Percentiles rank a stretch among this genome's conserved stretches.
These are phyloP conservation scores for Geopemphigus sp. DNA, from an alignment of 1,140 invertebrate genomes.

Conservation along the genomic window DNA sequence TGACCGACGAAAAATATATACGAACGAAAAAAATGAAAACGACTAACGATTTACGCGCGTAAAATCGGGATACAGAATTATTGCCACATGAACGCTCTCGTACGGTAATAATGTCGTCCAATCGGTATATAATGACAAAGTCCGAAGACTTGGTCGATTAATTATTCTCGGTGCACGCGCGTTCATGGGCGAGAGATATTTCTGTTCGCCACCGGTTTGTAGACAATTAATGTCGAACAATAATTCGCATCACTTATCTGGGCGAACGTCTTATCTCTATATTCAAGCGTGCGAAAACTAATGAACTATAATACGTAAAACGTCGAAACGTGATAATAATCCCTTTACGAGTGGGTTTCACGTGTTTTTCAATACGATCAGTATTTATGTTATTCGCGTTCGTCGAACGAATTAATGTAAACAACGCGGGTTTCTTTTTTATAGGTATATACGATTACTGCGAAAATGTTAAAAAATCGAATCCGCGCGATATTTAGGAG, in stretches of 20 bases:
- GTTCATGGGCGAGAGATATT: background rate
- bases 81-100: background rate
- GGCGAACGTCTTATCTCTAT: constrained; percentile 6
- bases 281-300: background rate
- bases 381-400: too few relatives aligned
- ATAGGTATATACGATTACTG: too few relatives aligned
- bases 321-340: background rate
- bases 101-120: background rate
- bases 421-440: too few relatives aligned
- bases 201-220: background rate
- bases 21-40: background rate
- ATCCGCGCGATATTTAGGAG: too few relatives aligned
- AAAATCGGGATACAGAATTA: background rate
- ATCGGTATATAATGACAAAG: too few relatives aligned
- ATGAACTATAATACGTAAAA: background rate
- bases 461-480: too few relatives aligned
- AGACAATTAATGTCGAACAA: background rate
- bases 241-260: constrained; percentile 6
- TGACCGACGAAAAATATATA: background rate
- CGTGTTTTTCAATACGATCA: background rate
- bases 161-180: background rate
- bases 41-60: too few relatives aligned
- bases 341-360: background rate
- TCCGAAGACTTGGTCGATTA: background rate
- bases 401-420: too few relatives aligned